Conservation (phyloP, 2,888 invertebrate genomes). For the Pheosia gnoma region DNA sequence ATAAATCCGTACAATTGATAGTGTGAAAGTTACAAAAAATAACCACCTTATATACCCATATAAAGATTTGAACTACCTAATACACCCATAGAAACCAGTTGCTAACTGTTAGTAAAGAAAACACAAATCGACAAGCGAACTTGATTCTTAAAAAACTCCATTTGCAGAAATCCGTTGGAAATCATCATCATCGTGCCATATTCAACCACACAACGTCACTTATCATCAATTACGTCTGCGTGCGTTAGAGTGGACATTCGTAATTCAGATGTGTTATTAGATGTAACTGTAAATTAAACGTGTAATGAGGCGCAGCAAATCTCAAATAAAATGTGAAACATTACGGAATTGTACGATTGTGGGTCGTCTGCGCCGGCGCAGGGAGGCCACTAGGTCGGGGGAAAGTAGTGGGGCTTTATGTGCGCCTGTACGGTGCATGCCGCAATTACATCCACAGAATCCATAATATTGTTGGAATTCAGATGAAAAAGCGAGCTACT, state of each 20-base stretch:
- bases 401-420: constrained; percentile 77
- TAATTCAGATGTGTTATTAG: constrained; percentile 52
- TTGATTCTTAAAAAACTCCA: not conserved
- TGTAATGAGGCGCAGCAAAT: constrained; percentile 70
- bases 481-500: not conserved
- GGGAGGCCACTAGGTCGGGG: constrained; percentile 82
- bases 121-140: not conserved
- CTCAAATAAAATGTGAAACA: constrained; percentile 75
- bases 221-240: constrained; percentile 40
- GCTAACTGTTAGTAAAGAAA: constrained; percentile 8
- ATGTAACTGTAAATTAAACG: constrained; percentile 64
- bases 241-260: constrained; percentile 50
- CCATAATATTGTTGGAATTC: constrained; percentile 30
- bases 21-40: too few species aligned
- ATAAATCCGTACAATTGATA: constrained; percentile 23
- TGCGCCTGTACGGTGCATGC: constrained; percentile 65
- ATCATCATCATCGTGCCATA: constrained; percentile 16
- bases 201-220: constrained; percentile 28
- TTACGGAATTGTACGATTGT: constrained; percentile 76
- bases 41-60: not conserved
- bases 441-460: constrained; percentile 58
- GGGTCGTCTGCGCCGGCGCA: constrained; percentile 64
- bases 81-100: not conserved
- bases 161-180: constrained; percentile 8
- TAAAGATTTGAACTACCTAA: too few species aligned